A percentile compares a stretch with the other conserved stretches of the same genome.
These are phyloP conservation scores for Channallabes apus DNA, from an alignment of 2,797 vertebrate genomes.

Conservation along the genomic window DNA sequence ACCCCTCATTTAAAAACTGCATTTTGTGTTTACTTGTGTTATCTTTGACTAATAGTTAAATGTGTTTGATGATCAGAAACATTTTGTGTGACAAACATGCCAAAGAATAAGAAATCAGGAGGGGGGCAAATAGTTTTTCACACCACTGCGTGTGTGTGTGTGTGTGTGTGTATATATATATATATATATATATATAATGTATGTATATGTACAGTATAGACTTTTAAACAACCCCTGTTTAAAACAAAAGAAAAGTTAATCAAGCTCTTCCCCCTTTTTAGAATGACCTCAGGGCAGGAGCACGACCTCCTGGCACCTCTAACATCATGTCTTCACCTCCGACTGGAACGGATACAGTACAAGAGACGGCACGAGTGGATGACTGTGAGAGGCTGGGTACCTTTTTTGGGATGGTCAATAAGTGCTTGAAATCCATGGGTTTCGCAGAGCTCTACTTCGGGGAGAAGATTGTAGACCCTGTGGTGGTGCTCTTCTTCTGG, in stretches of 20 bases:
- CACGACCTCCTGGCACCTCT: conserved; percentile 14
- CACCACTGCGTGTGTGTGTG: too few species aligned
- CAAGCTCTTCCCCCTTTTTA: conserved; percentile 16
- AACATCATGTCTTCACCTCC: conserved; percentile 43
- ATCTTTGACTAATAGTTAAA: too few species aligned
- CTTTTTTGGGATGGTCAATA: conserved; percentile 94
- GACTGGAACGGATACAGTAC: conserved; percentile 46
- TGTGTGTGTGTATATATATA: too few species aligned
- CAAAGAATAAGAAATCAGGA: too few species aligned
- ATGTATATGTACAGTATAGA: too few species aligned
- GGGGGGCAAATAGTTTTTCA: too few species aligned
- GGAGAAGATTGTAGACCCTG: conserved; percentile 91
- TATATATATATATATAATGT: too few species aligned
- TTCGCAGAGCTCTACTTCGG: conserved; percentile 95
- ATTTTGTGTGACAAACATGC: too few species aligned
- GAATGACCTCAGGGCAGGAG: conserved; percentile 40
- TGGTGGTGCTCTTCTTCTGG: conserved; percentile 92
- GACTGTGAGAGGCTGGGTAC: conserved; percentile 94
- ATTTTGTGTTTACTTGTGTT: too few species aligned
- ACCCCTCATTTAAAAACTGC: too few species aligned
- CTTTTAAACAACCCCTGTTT: not conserved
- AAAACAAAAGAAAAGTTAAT: not conserved
- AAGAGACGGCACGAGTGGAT: conserved; percentile 72
- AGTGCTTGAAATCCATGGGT: conserved; percentile 85
- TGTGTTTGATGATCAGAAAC: too few species aligned